These are phyloP conservation scores for Alloplasta piceator DNA, from an alignment of 2,888 invertebrate genomes.

Conservation along the genomic window DNA sequence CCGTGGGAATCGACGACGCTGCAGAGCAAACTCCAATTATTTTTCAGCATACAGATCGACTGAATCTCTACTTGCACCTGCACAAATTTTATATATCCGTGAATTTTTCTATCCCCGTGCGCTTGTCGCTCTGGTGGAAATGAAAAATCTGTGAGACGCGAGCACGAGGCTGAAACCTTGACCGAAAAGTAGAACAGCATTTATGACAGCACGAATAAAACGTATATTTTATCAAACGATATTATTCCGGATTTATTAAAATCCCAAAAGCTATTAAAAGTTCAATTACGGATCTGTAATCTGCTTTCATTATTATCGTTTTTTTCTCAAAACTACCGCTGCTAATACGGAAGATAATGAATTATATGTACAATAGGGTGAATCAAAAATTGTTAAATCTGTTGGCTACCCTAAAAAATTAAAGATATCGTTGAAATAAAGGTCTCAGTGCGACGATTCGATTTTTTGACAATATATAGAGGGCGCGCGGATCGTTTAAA, in stretches of 20 bases:
- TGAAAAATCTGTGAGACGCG: slow-evolving; percentile 21
- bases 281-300: not conserved
- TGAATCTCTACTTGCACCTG: slow-evolving; percentile 34
- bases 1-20: slow-evolving; percentile 48
- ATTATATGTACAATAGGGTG: no score
- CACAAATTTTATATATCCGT: slow-evolving; percentile 4
- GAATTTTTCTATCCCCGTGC: slow-evolving; percentile 3
- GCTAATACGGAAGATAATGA: no score
- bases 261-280: slow-evolving; percentile 32
- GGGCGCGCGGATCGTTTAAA: no score
- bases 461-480: no score
- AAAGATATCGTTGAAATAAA: no score
- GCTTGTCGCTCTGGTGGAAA: slow-evolving; percentile 6
- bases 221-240: slow-evolving; percentile 1
- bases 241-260: slow-evolving; percentile 33
- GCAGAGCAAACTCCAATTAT: slow-evolving; percentile 54
- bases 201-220: not conserved
- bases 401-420: no score
- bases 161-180: slow-evolving; percentile 47
- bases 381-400: no score
- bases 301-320: not conserved
- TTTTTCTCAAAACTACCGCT: no score
- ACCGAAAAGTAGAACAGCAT: slow-evolving; percentile 51
- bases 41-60: slow-evolving; percentile 56
- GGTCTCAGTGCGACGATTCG: no score